Evolutionary conservation across 2,888 invertebrate species (phyloP).

Genomic region (Thysanoteuthis rhombus): DNA sequence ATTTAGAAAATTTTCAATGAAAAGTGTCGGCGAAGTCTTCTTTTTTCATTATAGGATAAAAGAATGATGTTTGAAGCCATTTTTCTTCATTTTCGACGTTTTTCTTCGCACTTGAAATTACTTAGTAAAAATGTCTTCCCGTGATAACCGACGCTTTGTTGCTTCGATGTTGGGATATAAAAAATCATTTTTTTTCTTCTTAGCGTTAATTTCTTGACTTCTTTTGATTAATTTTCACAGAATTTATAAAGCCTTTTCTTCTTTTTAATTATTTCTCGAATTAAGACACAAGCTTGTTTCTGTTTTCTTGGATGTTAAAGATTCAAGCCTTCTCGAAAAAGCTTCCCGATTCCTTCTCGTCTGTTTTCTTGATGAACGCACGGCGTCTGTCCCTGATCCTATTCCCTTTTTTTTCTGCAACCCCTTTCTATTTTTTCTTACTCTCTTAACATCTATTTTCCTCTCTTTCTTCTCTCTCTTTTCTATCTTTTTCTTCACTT

Average conservation of each 20-base stretch:
- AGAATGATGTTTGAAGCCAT: not conserved
- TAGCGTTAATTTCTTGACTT: not conserved
- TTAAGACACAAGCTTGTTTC: not conserved
- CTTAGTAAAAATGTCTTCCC: too few species aligned
- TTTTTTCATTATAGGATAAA: not conserved
- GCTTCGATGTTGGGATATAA: too few species aligned
- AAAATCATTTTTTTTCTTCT: not conserved
- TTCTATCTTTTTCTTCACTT: too few species aligned
- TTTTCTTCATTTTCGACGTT: not conserved
- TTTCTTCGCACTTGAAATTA: not conserved
- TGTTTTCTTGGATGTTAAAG: not conserved
- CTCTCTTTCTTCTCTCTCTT: not conserved
- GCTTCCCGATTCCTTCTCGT: not conserved
- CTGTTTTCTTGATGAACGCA: not conserved
- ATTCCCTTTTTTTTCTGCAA: not conserved
- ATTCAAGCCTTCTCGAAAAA: not conserved
- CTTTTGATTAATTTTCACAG: not conserved
- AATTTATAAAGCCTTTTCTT: not conserved
- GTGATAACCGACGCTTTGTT: not conserved
- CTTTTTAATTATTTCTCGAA: not conserved
- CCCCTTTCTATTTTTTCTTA: not conserved
- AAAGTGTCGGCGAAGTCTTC: not conserved
- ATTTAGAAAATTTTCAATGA: not conserved
- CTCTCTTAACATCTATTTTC: not conserved
- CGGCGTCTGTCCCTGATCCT: not conserved